Conservation (phyloP, 1,140 invertebrate species). For the Eubasilissa regina region DNA sequence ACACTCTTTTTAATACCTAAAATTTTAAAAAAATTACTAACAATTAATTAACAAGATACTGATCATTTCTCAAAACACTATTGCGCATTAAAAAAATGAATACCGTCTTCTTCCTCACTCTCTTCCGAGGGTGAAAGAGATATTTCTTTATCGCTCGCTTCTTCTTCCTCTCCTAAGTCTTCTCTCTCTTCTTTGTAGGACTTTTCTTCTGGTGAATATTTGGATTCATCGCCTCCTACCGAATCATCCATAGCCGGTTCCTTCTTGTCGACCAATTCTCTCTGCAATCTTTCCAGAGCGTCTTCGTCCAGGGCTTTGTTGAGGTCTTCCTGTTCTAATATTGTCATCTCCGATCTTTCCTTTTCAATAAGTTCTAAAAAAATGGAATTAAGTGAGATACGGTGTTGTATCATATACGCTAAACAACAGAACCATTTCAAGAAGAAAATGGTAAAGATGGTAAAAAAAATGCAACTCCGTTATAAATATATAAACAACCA, state of each 20-base stretch:
- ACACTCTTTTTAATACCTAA: conserved; percentile 76
- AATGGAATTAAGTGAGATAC: not conserved
- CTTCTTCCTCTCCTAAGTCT: conserved; percentile 70
- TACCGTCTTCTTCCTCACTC: conserved; percentile 77
- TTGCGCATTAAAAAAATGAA: conserved; percentile 57
- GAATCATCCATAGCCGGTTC: conserved; percentile 56
- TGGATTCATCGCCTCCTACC: conserved; percentile 76
- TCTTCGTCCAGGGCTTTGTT: conserved; percentile 64
- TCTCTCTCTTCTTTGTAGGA: conserved; percentile 72
- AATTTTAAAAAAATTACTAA: not conserved
- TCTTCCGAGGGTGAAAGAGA: conserved; percentile 73
- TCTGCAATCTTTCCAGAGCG: conserved; percentile 63
- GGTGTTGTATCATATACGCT: too few relatives aligned
- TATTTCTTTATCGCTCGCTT: conserved; percentile 69
- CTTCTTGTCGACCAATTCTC: conserved; percentile 61
- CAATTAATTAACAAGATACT: not conserved
- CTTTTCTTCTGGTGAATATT: conserved; percentile 84
- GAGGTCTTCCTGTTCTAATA: conserved; percentile 55
- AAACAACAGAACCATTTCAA: too few relatives aligned
- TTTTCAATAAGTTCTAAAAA: conserved; percentile 76
- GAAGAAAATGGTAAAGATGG: too few relatives aligned
- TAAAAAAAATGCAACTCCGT: too few relatives aligned
- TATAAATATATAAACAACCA: too few relatives aligned
- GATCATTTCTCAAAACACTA: conserved; percentile 2
- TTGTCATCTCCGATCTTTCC: conserved; percentile 76